Percentiles rank a stretch among this genome's conserved stretches.
Conservation (phyloP, 2,113 vertebrate species). For the Tyto alba region DNA sequence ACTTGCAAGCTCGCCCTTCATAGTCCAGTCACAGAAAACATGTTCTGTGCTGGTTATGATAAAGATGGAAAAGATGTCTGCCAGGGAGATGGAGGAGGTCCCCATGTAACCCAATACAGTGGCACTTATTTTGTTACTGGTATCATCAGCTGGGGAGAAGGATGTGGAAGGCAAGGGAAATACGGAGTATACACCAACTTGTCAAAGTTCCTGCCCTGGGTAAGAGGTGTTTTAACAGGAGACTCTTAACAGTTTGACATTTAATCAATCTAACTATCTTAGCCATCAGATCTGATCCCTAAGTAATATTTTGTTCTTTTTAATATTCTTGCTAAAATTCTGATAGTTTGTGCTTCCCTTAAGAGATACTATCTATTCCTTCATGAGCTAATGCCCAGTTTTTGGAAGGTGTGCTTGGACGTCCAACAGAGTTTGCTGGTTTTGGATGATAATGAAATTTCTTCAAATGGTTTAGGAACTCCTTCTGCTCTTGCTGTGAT, state of each 20-base stretch:
- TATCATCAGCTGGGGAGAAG: slow-evolving; percentile 90
- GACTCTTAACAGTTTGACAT: neutral
- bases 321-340: neutral
- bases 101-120: slow-evolving; percentile 80
- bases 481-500: neutral
- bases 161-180: slow-evolving; percentile 81
- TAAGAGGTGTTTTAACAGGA: slow-evolving; percentile 57
- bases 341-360: neutral
- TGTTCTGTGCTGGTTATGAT: slow-evolving; percentile 90
- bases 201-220: slow-evolving; percentile 79
- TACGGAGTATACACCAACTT: slow-evolving; percentile 88
- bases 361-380: neutral
- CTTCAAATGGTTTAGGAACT: neutral
- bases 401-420: neutral
- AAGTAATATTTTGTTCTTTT: neutral
- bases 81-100: slow-evolving; percentile 86
- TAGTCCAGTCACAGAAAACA: slow-evolving; percentile 70
- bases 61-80: slow-evolving; percentile 75
- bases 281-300: neutral
- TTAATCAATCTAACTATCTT: neutral
- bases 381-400: neutral
- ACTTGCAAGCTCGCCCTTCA: slow-evolving; percentile 76
- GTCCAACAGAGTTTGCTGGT: neutral
- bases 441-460: neutral
- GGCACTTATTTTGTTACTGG: slow-evolving; percentile 82